Evolutionary conservation across 2,113 vertebrate genomes (phyloP), one percentile per base, ranked within the genome.

Genomic region (Rhombomys opimus): DNA sequence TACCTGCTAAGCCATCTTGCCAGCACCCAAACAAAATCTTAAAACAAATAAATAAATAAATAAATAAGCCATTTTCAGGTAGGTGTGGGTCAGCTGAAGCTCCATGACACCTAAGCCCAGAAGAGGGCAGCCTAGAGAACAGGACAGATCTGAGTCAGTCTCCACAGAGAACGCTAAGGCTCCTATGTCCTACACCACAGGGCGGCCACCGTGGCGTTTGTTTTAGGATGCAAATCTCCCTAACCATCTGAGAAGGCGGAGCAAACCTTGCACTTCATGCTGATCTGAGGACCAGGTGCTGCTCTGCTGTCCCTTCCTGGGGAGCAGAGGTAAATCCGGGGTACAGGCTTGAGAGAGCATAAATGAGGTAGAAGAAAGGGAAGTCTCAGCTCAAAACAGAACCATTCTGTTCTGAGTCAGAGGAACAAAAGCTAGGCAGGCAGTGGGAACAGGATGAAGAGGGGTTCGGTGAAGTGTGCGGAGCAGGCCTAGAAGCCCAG

Each of bases 401-500:
- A 89, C 94, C 86, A 77, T 25, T 89, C 88, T 61, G 68, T 54
- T 89, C 52, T 86, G 7, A 38, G 76, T 80, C 73, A 95, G 93
- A 90, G 68, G 57, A 94, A 89, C 90, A 93, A 84, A 73, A 57
- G 27, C 50, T 57, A 72, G 54, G 63, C 25, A 89, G 93, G 46
- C n/a, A 38, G 11, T 73, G 10, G 20, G 67, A 7, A 59, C 85
- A 70, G 46, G 18, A 86, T 17, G 54, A 65, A 61, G 57, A 72
- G 30, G 32, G 14, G 0, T 12, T 13, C 25, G 15, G 84, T 32
- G 41, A 46, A 1, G 50, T 12, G 5, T 10, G 70, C 13, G 41
- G 5, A 2, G 15, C 70, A 75, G 0, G 9, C 23, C 68, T 22
- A 5, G 8, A 61, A 75, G 32, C 87, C 35, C 63, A 41, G 68